A percentile compares a stretch with the other conserved stretches of the same genome.
These are phyloP conservation scores for Melinopterus prodromus DNA, from an alignment of 2,888 invertebrate species.

Conservation along the genomic window DNA sequence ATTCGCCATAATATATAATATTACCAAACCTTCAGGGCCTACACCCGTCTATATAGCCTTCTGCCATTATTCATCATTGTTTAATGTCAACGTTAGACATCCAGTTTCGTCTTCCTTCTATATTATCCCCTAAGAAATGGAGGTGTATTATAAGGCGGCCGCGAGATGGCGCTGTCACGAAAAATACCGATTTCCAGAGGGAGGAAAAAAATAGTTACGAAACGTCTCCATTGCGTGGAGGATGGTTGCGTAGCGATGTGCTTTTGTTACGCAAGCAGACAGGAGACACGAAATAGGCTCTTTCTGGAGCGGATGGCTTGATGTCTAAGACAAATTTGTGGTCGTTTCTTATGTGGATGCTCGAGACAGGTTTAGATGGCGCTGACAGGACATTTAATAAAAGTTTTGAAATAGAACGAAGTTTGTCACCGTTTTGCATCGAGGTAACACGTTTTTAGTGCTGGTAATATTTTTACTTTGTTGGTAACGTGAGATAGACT, in stretches of 20 bases:
- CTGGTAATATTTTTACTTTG: background rate
- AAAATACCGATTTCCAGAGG: background rate
- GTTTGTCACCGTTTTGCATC: background rate
- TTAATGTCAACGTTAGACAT: background rate
- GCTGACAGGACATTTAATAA: slow-evolving; percentile 14
- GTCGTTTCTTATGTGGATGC: slow-evolving; percentile 4
- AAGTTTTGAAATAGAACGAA: slow-evolving; percentile 7
- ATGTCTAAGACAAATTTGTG: background rate
- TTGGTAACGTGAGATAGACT: too few species aligned
- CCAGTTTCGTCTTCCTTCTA: background rate
- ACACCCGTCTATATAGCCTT: background rate
- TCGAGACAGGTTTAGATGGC: background rate
- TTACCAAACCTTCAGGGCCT: background rate
- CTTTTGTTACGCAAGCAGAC: background rate
- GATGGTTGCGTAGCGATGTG: slow-evolving; percentile 4
- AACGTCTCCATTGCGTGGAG: background rate
- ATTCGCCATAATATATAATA: background rate
- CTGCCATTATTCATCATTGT: background rate
- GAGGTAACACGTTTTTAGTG: background rate
- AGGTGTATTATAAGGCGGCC: background rate
- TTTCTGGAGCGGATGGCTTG: background rate
- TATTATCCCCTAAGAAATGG: background rate
- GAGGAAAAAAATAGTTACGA: background rate
- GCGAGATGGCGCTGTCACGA: background rate
- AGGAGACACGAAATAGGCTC: background rate